A percentile compares a stretch with the other conserved stretches of the same genome.
Evolutionary conservation across 2,888 invertebrate genomes (phyloP).

Genomic region (Trileptium ribeirensis): DNA sequence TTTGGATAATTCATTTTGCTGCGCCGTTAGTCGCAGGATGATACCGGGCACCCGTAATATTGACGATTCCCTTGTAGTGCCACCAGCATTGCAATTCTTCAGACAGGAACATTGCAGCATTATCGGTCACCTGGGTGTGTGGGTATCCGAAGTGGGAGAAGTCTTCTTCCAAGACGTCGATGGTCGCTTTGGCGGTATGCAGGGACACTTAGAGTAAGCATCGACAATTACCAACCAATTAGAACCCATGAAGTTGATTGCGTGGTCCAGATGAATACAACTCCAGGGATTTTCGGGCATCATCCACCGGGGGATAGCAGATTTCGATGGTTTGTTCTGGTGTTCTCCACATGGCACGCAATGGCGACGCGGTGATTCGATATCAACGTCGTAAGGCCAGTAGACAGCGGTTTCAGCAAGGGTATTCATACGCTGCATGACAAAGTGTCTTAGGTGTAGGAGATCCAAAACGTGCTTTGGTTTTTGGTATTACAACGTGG

Average conservation of each 20-base stretch:
- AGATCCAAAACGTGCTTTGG: neutral
- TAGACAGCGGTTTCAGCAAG: neutral
- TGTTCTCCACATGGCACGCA: conserved; percentile 12
- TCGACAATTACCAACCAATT: conserved; percentile 5
- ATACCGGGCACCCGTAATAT: conserved; percentile 34
- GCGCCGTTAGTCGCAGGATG: conserved; percentile 34
- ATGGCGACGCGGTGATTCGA: neutral
- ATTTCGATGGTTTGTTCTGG: conserved; percentile 12
- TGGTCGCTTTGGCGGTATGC: conserved; percentile 27
- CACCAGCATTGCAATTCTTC: neutral
- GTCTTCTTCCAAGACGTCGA: conserved; percentile 28
- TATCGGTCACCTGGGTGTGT: conserved; percentile 38
- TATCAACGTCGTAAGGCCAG: conserved; percentile 7
- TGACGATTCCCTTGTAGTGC: neutral
- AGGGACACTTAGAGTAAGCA: conserved; percentile 7
- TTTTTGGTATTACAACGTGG: neutral
- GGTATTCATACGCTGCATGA: neutral
- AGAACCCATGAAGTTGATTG: conserved; percentile 34
- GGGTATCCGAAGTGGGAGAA: conserved; percentile 37
- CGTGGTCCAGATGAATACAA: conserved; percentile 41
- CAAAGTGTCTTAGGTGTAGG: conserved; percentile 3
- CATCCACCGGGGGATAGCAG: conserved; percentile 41
- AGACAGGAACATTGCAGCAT: conserved; percentile 33
- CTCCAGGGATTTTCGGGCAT: conserved; percentile 40
- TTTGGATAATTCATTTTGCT: conserved; percentile 26